Evolutionary conservation across 2,888 invertebrate species (phyloP), one percentile per base, ranked within the genome.

Genomic region (Bombylius major): DNA sequence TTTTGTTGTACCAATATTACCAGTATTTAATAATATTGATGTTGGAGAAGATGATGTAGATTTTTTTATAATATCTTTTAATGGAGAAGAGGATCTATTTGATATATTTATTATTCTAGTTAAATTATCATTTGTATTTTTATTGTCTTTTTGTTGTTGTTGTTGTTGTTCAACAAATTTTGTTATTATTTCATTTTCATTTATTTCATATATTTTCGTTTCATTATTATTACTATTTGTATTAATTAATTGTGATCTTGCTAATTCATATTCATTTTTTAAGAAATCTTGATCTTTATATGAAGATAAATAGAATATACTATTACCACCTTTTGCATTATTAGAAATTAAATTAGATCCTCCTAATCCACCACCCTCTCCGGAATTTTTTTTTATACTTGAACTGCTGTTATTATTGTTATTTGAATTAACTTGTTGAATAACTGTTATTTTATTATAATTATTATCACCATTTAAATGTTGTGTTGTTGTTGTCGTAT

Each of bases 241-340:
- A 50, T 59, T 58, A 44, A 60, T 61, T 49, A 74, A 67, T 63
- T 71, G 73, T n/a, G 70, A 69, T 56, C 70, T 68, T 8, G 73
- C 74, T 62, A 73, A 62, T 56, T 72, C 71, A 62, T 70, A 73
- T 62, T 73, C 73, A 55, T 65, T 68, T 61, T 70, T 71, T 1
- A 73, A 65, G 57, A 73, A 73, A 55, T 68, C 68, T 55, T 69
- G 66, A 65, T 74, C 70, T 62, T 69, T 70, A 60, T 66, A 72
- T 42, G 65, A 66, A 54, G 69, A 65, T 3, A 14, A 45, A 14
- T 45, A 14, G 11, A 42, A 11, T 42, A 11, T 42, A 56, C 67
- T 65, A 63, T 70, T 70, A 51, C 67, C 69, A 47, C 64, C 62
- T 56, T 49, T 49, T 32, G 45, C 14, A 13, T 36, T 36, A 6